phyloP scores from a whole-genome alignment of 2,888 invertebrate species.

The Phania funesta region DNA sequence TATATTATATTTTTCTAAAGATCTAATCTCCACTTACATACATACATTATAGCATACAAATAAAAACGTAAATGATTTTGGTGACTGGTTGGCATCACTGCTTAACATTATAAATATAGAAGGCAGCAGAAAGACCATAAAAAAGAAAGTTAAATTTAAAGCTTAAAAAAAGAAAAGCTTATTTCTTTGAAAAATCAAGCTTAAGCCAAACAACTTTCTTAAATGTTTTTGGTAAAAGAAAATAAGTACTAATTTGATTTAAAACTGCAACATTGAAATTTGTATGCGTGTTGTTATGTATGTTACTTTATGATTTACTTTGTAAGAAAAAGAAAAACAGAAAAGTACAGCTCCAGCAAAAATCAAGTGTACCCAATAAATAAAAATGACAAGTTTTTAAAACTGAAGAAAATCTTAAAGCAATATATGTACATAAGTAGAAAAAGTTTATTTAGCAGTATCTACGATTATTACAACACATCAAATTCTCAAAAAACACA shows the following conservation, averaged over 20 bases:
- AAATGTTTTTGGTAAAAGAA: background rate
- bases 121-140: slow-evolving; percentile 25
- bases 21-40: background rate
- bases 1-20: too few species aligned
- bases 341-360: slow-evolving; percentile 63
- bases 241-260: slow-evolving; percentile 15
- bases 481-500: too few species aligned
- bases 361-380: background rate
- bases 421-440: background rate
- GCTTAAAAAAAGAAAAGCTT: slow-evolving; percentile 64
- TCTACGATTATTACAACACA: background rate
- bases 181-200: background rate
- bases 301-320: background rate
- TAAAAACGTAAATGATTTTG: background rate
- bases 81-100: background rate
- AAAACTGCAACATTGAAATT: slow-evolving; percentile 23
- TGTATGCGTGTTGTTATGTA: background rate
- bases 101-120: slow-evolving; percentile 20
- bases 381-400: background rate
- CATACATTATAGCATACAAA: background rate
- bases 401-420: background rate
- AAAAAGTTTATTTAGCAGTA: background rate
- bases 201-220: slow-evolving; percentile 22
- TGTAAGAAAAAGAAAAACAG: background rate
- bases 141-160: slow-evolving; percentile 63